These are phyloP conservation scores for Neolamprologus longior DNA, from an alignment of 2,113 vertebrate genomes.

Conservation along the genomic window DNA sequence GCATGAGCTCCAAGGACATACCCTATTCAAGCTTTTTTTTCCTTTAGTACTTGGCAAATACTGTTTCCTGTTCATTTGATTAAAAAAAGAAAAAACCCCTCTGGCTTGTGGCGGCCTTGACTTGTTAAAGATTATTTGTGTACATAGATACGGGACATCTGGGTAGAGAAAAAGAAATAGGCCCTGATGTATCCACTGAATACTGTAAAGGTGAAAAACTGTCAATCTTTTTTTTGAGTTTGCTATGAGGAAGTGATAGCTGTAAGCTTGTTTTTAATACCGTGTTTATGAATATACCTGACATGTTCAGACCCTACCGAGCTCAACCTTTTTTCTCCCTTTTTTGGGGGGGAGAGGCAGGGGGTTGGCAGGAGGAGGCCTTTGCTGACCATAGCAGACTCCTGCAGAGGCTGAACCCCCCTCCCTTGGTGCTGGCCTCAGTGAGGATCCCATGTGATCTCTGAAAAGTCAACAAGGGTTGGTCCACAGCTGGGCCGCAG, in stretches of 20 bases:
- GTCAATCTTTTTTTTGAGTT: neutral
- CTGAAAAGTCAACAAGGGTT: slow-evolving; percentile 72
- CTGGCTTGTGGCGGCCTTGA: slow-evolving; percentile 35
- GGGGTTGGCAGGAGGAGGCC: slow-evolving; percentile 11
- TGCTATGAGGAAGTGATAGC: neutral
- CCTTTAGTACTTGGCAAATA: slow-evolving; percentile 30
- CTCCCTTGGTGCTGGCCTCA: slow-evolving; percentile 5
- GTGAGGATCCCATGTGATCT: slow-evolving; percentile 72
- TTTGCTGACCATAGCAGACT: slow-evolving; percentile 54
- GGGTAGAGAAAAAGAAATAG: neutral
- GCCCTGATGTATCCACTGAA: neutral
- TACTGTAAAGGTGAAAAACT: neutral
- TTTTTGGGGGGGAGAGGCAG: neutral
- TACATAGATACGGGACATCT: neutral
- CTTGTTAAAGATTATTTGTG: slow-evolving; percentile 5
- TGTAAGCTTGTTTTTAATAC: neutral
- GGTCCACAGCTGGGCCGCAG: slow-evolving; percentile 64
- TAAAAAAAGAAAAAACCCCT: neutral
- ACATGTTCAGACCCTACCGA: neutral
- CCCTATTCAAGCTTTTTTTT: slow-evolving; percentile 11
- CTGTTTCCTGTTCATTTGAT: slow-evolving; percentile 45
- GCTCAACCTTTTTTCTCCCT: neutral
- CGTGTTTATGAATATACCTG: neutral
- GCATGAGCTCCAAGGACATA: slow-evolving; percentile 14
- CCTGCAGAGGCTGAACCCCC: slow-evolving; percentile 21